A percentile compares a stretch with the other conserved stretches of the same genome.
phyloP scores from a whole-genome alignment of 1,140 invertebrate genomes.

The Brachionus paranguensis region DNA sequence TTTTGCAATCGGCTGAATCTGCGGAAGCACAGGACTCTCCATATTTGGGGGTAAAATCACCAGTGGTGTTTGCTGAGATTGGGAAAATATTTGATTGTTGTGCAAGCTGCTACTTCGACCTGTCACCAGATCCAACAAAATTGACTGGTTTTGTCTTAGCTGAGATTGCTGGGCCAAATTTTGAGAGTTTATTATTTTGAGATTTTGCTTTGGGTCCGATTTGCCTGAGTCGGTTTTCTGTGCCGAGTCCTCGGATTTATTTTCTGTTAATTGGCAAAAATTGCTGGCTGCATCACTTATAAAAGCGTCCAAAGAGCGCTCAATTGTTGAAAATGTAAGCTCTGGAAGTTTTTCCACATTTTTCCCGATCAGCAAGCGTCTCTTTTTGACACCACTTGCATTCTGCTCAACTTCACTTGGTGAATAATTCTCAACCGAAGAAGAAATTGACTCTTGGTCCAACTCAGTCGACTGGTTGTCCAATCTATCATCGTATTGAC shows the following conservation, averaged over 20 bases:
- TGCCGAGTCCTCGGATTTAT: neutral
- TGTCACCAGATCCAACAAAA: neutral
- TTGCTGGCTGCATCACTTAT: neutral
- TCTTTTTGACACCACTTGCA: neutral
- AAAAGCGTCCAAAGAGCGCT: neutral
- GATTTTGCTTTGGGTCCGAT: neutral
- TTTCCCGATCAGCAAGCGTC: neutral
- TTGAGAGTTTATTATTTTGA: neutral
- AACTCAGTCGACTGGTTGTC: neutral
- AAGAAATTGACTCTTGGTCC: neutral
- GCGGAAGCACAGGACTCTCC: neutral
- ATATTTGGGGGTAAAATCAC: constrained; percentile 4
- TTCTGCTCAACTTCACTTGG: neutral
- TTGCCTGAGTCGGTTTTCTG: neutral
- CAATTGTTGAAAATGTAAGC: neutral
- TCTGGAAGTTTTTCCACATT: constrained; percentile 26
- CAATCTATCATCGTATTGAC: neutral
- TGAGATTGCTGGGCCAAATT: neutral
- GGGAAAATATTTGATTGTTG: neutral
- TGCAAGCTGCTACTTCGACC: neutral
- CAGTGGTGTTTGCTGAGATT: neutral
- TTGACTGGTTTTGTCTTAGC: neutral
- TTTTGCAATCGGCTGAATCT: neutral
- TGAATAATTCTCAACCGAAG: neutral
- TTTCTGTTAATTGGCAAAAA: neutral